These are phyloP conservation scores for Zaprionus lineosus DNA, from an alignment of 2,888 invertebrate genomes.

Conservation along the genomic window DNA sequence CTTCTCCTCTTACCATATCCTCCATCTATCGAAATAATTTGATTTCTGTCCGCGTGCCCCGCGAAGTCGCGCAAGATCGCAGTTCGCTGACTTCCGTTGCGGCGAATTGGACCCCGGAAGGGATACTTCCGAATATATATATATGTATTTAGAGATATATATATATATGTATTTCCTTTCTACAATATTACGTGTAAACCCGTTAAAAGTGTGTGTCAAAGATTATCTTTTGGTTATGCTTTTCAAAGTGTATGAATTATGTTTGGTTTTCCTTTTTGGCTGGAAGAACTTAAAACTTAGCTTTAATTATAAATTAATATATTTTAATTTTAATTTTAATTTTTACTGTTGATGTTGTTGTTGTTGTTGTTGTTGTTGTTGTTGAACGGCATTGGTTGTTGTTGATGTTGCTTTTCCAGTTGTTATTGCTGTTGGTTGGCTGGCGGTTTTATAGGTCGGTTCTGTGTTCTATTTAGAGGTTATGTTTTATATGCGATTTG, in stretches of 20 bases:
- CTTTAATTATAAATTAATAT: too few species aligned
- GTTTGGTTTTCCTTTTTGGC: slow-evolving; percentile 10
- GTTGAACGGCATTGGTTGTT: slow-evolving; percentile 55
- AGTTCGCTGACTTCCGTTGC: too few species aligned
- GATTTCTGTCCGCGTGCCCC: too few species aligned
- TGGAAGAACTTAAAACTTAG: slow-evolving; percentile 43
- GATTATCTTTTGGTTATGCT: slow-evolving; percentile 3
- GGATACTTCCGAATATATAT: too few species aligned
- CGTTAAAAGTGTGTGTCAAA: slow-evolving; percentile 37
- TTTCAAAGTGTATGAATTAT: slow-evolving; percentile 18
- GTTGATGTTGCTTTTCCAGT: too few species aligned
- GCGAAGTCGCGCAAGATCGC: too few species aligned
- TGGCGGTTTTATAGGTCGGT: too few species aligned
- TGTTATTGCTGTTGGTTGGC: slow-evolving; percentile 28
- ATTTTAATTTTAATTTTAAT: neutral
- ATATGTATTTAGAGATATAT: too few species aligned
- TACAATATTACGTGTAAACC: slow-evolving; percentile 41
- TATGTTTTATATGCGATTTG: slow-evolving; percentile 50
- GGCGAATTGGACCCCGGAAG: too few species aligned
- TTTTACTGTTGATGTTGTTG: slow-evolving; percentile 21
- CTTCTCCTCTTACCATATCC: too few species aligned
- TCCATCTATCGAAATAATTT: too few species aligned
- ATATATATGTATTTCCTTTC: slow-evolving; percentile 28
- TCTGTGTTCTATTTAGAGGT: slow-evolving; percentile 51
- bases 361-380: slow-evolving; percentile 26